These are phyloP conservation scores for Nomada goodeniana DNA, from an alignment of 2,888 invertebrate species.

Conservation along the genomic window DNA sequence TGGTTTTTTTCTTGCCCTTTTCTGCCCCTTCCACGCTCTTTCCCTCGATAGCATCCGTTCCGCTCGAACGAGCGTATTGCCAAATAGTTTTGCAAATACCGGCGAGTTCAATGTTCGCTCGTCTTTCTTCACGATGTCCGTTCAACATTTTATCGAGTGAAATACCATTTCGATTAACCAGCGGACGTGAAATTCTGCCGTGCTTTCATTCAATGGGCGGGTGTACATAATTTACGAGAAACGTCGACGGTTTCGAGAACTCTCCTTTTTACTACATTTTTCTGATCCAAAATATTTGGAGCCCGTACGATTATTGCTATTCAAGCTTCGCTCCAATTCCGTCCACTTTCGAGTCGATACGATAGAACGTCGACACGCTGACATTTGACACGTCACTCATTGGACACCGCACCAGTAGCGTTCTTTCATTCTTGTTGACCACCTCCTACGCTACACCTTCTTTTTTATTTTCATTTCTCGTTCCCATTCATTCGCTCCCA, in stretches of 20 bases:
- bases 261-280: too few species aligned
- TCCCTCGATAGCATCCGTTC: slow-evolving; percentile 56
- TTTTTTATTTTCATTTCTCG: background rate
- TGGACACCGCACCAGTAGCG: background rate
- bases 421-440: slow-evolving; percentile 24
- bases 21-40: slow-evolving; percentile 33
- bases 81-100: slow-evolving; percentile 35
- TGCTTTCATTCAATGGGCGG: too few species aligned
- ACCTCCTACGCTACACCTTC: slow-evolving; percentile 48
- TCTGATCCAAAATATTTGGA: too few species aligned
- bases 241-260: too few species aligned
- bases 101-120: slow-evolving; percentile 15
- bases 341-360: too few species aligned
- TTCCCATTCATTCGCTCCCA: slow-evolving; percentile 34
- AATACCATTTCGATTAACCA: too few species aligned
- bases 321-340: too few species aligned
- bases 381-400: slow-evolving; percentile 26
- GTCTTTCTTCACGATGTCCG: background rate
- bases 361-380: background rate
- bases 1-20: slow-evolving; percentile 24
- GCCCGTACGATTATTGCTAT: too few species aligned
- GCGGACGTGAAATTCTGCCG: too few species aligned
- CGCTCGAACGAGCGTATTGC: slow-evolving; percentile 38
- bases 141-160: background rate
- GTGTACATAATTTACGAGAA: too few species aligned